Base-by-base conservation (phyloP, 2,113 vertebrate genomes). In the Eublepharis macularius region DNA sequence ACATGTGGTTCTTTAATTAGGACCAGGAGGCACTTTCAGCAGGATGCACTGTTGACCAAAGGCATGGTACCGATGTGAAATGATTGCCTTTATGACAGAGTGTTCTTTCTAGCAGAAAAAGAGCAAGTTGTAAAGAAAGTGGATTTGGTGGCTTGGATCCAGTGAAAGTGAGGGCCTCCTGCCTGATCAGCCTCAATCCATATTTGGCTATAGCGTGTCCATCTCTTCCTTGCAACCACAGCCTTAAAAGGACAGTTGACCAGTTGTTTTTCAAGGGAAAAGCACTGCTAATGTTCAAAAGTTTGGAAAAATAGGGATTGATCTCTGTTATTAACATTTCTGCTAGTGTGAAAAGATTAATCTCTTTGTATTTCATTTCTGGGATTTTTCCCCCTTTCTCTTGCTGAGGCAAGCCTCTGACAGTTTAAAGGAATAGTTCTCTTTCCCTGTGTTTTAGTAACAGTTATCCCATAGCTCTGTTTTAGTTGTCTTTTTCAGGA, bases 1-100 rank as follows among this genome's bases (percentile, higher is more conserved):
- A 93, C 78, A 76, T 90, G 90, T 86, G 84, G 86, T 93, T 93
- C 94, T 93, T 94, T 95, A 94, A 94, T 96, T 94, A 95, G 92
- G 85, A 91, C 78, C 82, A 13, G 47, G 34, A 86, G 0, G 6
- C 93, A 68, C 85, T 95, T 94, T 95, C 89, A 86, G 93, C 89
- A 88, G 92, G 91, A 94, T 93, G 83, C 87, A 81, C 84, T 95
- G 89, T 87, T 86, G 94, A 94, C 89, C 86, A 85, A 90, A 94
- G 87, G 86, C 88, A 86, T 2, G n/a, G 90, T 29, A 89, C 47
- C 84, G 89, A 81, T 94, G 85, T 76, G 80, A 94, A 91, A 34
- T 1, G 0, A 83, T 60, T 91, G 91, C 88, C 77, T 93, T 92
- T 92, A 11, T 92, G 90, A 83, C 80, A 83, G 88, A 29, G 51